A percentile compares a stretch with the other conserved stretches of the same genome.
Conservation (phyloP, 2,797 vertebrate species). For the Rhyacichthys aspro region DNA sequence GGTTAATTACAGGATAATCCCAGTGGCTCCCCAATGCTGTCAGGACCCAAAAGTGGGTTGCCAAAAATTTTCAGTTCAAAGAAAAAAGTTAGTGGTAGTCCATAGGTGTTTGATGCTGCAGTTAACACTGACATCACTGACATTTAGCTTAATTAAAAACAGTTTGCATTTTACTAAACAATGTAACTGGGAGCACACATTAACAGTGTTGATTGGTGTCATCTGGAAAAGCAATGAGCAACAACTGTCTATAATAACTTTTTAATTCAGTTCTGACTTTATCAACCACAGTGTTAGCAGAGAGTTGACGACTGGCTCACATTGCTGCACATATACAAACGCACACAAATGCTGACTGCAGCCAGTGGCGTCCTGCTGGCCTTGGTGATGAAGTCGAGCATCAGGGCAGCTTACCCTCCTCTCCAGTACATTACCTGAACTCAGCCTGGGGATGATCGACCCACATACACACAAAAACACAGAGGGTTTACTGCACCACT, state of each 20-base stretch:
- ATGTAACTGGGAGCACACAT: neutral
- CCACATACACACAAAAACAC: slow-evolving; percentile 40
- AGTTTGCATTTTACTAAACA: neutral
- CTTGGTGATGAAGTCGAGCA: slow-evolving; percentile 70
- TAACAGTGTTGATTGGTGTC: neutral
- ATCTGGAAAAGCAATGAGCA: too few species aligned
- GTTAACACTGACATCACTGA: slow-evolving; percentile 2
- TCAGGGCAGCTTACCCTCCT: slow-evolving; percentile 72
- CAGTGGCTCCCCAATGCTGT: too few species aligned
- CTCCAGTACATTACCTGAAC: slow-evolving; percentile 74
- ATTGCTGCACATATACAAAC: slow-evolving; percentile 1
- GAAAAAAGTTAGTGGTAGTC: too few species aligned
- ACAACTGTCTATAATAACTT: too few species aligned
- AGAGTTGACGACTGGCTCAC: neutral
- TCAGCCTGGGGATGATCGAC: slow-evolving; percentile 74
- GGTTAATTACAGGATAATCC: too few species aligned
- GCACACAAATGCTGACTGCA: slow-evolving; percentile 12
- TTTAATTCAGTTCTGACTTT: too few species aligned
- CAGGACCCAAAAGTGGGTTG: too few species aligned
- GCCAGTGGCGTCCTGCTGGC: slow-evolving; percentile 53
- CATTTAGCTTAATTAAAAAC: neutral
- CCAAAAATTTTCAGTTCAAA: too few species aligned
- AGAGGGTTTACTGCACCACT: slow-evolving; percentile 68
- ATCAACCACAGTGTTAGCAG: too few species aligned
- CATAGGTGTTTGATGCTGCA: too few species aligned